Evolutionary conservation across 1,140 invertebrate species (phyloP), one percentile per base, ranked within the genome.

Genomic region (Trichonephila clavata): DNA sequence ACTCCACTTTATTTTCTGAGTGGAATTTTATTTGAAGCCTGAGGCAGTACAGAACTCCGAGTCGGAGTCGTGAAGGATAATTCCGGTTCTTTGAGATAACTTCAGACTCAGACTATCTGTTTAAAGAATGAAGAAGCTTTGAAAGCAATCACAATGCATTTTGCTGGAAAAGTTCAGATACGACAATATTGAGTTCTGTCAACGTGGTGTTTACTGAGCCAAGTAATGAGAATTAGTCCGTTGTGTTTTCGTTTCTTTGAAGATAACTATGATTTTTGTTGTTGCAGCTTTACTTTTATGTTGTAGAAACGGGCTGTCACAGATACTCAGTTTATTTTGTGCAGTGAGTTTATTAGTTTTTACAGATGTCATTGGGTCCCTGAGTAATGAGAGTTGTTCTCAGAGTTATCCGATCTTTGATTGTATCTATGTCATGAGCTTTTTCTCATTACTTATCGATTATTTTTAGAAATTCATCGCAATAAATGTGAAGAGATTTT

Each of bases 121-220:
- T 77, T 77, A 77, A 77, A 77, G 71, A 77, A 77, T 77, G 32
- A 77, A 77, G 27, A 27, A 77, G 16, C 71, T 39, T 77, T 39
- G 24, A 39, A 20, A 39, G 27, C 71, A 77, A 77, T 77, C 71
- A 77, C 71, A 77, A 77, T 77, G 71, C 71, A 77, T 77, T 77
- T 77, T 77, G 71, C 32, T 32, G 71, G 71, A 16, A 32, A 39
- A 32, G 71, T 39, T 77, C 24, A 77, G 18, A 77, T 77, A 77
- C 71, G 71, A 77, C 71, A 77, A 77, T 77, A 77, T 77, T 77
- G 71, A 77, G 71, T 77, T 27, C 32, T 77, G 27, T 77, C 71
- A 32, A 10, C 61, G 6, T 77, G 71, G 27, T 77, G 71, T 77
- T 77, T 77, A 77, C 71, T 18, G 71, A 77, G 71, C 27, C 24